phyloP scores from a whole-genome alignment of 2,797 vertebrate species.

The Rousettus madagascariensis region DNA sequence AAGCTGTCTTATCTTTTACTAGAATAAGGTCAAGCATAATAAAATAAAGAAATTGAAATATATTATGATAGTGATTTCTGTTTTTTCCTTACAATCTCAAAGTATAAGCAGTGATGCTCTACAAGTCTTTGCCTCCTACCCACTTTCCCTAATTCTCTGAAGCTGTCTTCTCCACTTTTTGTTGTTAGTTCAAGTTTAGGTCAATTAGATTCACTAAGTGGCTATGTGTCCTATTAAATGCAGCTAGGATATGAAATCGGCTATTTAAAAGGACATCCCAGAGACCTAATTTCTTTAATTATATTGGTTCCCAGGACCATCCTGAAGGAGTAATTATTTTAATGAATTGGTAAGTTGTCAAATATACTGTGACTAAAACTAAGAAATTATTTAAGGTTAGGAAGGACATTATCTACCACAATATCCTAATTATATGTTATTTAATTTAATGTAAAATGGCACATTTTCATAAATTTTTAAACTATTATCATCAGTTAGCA shows the following conservation, averaged over 20 bases:
- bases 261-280: slow-evolving; percentile 33
- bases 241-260: neutral
- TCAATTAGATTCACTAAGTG: slow-evolving; percentile 77
- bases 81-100: neutral
- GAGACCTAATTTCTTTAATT: slow-evolving; percentile 48
- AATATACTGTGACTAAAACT: neutral
- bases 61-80: neutral
- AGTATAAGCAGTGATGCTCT: neutral
- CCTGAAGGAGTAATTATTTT: slow-evolving; percentile 34
- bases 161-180: neutral
- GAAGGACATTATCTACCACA: neutral
- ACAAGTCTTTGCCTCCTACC: neutral
- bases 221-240: slow-evolving; percentile 66
- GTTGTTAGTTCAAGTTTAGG: neutral
- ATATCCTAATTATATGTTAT: neutral
- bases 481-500: neutral
- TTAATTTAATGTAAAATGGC: slow-evolving; percentile 4
- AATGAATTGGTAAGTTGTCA: slow-evolving; percentile 54
- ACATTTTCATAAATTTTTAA: slow-evolving; percentile 12
- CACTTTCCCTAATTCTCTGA: accelerated
- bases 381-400: slow-evolving; percentile 27
- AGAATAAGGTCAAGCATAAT: neutral
- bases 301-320: slow-evolving; percentile 44
- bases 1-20: slow-evolving; percentile 16
- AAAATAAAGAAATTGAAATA: slow-evolving; percentile 18